phyloP scores from a whole-genome alignment of 2,888 invertebrate genomes.

The Drosophila merina region DNA sequence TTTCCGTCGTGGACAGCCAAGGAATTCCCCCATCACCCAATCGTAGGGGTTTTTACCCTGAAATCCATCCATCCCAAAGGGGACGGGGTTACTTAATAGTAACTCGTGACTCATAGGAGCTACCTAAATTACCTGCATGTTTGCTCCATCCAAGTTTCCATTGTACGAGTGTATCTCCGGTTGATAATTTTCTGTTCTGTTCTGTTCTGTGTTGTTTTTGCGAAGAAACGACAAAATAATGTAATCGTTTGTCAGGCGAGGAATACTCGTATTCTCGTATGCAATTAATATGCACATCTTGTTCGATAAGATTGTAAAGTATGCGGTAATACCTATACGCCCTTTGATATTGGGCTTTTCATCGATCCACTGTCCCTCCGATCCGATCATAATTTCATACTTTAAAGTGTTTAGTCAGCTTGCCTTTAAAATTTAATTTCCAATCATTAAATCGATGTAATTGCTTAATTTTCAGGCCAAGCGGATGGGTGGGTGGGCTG shows the following conservation, averaged over 20 bases:
- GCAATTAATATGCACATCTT: constrained; percentile 36
- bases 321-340: neutral
- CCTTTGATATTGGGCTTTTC: neutral
- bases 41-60: neutral
- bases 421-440: constrained; percentile 29
- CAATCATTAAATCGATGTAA: constrained; percentile 29
- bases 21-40: constrained; percentile 2
- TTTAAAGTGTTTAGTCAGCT: neutral
- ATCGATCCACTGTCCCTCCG: neutral
- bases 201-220: neutral
- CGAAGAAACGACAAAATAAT: constrained; percentile 2
- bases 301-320: constrained; percentile 29
- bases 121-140: constrained; percentile 6
- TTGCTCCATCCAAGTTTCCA: constrained; percentile 14
- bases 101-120: neutral
- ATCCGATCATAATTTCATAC: neutral
- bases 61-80: neutral
- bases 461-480: constrained; percentile 16
- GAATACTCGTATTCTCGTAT: constrained; percentile 10
- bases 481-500: neutral
- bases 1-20: neutral
- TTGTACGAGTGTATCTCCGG: constrained; percentile 12
- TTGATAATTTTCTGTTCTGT: neutral
- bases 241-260: constrained; percentile 28
- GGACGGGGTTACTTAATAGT: neutral